Percentiles rank a stretch among this genome's conserved stretches.
Evolutionary conservation across 2,797 vertebrate species (phyloP).

Genomic region (Danio jaintianensis): DNA sequence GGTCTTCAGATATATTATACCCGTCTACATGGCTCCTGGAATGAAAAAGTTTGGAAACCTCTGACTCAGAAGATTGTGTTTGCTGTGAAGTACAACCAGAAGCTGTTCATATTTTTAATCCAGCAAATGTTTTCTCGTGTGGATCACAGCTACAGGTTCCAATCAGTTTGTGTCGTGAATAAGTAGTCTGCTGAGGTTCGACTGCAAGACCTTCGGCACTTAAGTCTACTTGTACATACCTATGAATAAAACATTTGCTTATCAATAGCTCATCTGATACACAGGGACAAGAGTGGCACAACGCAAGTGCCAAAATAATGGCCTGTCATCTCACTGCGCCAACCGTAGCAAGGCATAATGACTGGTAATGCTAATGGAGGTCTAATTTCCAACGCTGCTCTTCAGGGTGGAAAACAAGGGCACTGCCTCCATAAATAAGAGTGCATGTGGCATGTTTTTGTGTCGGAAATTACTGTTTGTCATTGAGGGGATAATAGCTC

Average conservation of each 20-base stretch:
- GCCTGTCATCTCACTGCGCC: constrained; percentile 41
- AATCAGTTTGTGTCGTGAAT: constrained; percentile 17
- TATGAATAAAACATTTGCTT: constrained; percentile 62
- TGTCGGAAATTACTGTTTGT: constrained; percentile 63
- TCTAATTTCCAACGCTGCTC: constrained; percentile 60
- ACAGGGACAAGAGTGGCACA: constrained; percentile 49
- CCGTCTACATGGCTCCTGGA: too few relatives aligned
- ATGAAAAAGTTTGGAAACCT: background rate
- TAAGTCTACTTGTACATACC: constrained; percentile 4
- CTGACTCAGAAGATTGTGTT: constrained; percentile 18
- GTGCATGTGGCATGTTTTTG: constrained; percentile 65
- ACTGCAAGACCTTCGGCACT: constrained; percentile 42
- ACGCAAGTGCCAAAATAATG: constrained; percentile 56
- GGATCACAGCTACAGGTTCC: background rate
- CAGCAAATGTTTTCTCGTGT: background rate
- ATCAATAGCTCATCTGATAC: constrained; percentile 58
- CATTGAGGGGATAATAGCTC: constrained; percentile 67
- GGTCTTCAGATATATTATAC: too few relatives aligned
- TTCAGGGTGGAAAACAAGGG: constrained; percentile 49
- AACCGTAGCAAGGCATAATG: constrained; percentile 55
- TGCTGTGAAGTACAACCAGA: background rate
- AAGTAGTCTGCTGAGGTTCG: constrained; percentile 33
- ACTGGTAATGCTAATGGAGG: constrained; percentile 64
- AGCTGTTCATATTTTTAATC: background rate
- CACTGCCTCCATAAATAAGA: constrained; percentile 65